Evolutionary conservation across 2,888 invertebrate genomes (phyloP).

Genomic region (Dryadula phaetusa): DNA sequence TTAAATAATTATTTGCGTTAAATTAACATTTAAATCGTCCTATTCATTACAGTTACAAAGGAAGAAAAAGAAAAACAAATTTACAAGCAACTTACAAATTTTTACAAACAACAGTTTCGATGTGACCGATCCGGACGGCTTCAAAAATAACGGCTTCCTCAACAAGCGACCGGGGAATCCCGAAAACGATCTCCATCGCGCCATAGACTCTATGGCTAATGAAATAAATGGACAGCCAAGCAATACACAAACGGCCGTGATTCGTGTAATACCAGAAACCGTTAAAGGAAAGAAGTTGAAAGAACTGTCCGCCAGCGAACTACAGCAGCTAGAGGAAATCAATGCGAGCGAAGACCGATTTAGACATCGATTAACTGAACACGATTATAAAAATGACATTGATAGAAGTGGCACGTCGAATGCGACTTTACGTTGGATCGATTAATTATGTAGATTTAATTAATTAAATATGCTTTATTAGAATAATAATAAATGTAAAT

Average conservation of each 20-base stretch:
- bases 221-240: constrained; percentile 57
- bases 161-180: constrained; percentile 68
- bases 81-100: constrained; percentile 52
- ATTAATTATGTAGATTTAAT: constrained; percentile 52
- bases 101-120: constrained; percentile 65
- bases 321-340: constrained; percentile 66
- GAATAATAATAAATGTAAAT: not conserved
- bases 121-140: constrained; percentile 45
- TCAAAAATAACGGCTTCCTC: constrained; percentile 64
- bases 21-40: not conserved
- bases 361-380: constrained; percentile 64
- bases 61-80: constrained; percentile 48
- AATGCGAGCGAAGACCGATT: constrained; percentile 70
- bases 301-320: constrained; percentile 63
- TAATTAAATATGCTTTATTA: not conserved
- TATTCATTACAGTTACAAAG: constrained; percentile 35
- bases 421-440: constrained; percentile 65
- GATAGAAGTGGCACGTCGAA: constrained; percentile 50
- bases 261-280: constrained; percentile 52
- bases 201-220: constrained; percentile 67
- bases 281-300: constrained; percentile 68
- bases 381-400: constrained; percentile 67
- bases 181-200: constrained; percentile 64
- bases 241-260: constrained; percentile 31
- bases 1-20: too few relatives aligned